A percentile compares a stretch with the other conserved stretches of the same genome.
These are phyloP conservation scores for Chymomyza fuscimana DNA, from an alignment of 2,888 invertebrate genomes.

Conservation along the genomic window DNA sequence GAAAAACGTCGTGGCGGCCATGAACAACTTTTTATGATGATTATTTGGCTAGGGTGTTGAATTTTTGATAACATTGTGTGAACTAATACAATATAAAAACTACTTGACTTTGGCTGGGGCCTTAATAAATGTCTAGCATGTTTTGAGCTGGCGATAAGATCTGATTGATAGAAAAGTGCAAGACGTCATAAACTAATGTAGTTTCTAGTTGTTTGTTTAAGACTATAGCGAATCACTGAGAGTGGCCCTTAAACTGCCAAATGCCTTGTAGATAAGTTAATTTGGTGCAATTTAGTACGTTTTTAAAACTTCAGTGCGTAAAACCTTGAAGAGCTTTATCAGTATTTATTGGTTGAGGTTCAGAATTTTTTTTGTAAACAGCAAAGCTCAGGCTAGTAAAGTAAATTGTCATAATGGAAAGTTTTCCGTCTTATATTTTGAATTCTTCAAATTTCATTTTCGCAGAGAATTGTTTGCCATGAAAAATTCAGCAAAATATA, in stretches of 20 bases:
- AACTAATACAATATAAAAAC: neutral
- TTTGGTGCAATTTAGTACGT: neutral
- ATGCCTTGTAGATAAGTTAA: neutral
- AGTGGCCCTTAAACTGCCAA: neutral
- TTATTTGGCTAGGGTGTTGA: neutral
- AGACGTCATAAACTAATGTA: neutral
- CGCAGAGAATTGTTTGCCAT: too few relatives aligned
- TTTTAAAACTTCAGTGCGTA: neutral
- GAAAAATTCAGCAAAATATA: too few relatives aligned
- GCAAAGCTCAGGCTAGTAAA: too few relatives aligned
- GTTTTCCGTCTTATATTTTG: too few relatives aligned
- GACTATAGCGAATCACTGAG: neutral
- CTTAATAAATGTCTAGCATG: neutral
- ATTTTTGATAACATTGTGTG: neutral
- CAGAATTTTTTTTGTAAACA: too few relatives aligned
- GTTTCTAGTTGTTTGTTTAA: neutral
- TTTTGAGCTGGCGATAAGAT: neutral
- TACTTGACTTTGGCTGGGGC: neutral
- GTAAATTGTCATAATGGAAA: too few relatives aligned
- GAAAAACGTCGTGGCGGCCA: too few relatives aligned
- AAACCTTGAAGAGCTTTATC: neutral
- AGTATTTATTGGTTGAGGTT: neutral
- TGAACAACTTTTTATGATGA: neutral
- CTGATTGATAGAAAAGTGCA: neutral
- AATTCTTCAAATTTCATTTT: too few relatives aligned